Base-by-base conservation (phyloP, 2,797 vertebrate species). In the Malacoctenus gilli region DNA sequence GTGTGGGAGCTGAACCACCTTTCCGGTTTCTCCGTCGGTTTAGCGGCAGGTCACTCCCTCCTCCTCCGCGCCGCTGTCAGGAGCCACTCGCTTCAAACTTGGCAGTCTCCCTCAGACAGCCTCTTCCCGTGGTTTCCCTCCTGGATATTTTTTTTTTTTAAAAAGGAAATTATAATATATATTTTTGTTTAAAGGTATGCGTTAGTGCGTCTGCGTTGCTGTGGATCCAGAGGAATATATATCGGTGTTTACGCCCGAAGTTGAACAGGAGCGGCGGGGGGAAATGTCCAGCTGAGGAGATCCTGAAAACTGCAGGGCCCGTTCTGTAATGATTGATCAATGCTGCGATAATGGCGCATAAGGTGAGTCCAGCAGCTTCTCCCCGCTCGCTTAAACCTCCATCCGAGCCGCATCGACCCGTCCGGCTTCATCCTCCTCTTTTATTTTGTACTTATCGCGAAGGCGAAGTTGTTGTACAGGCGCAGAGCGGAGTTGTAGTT, bases 231-330 rank as follows among this genome's bases (percentile, higher is more conserved):
- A 76, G 75, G 72, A 65, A 43, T 34, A 44, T 28, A 43, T 34
- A 44, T 28, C 23, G 58, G 72, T 63, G 73, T 79, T 79, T 85
- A 28, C 25, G 25, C 72, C 51, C 19, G 12, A 13, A n/a, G 32
- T 38, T 38, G 35, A 37, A 16, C 68, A 47, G 25, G 5, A 28
- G 25, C 25, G 19, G 34, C 5, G 46, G 76, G 43, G 72, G 68
- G 70, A 87, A 79, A 92, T 91, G 91, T 89, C 85, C 81, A 85
- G 80, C 76, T 93, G 89, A 92, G 83, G 66, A 70, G 38, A 77
- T 58, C 73, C 68, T 49, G 47, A 75, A 83, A 82, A 83, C 67
- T 40, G 23, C 77, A 43, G 81, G 82, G 66, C 75, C 80, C 73
- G 68, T 67, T 77, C 77, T 85, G 83, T 87, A 85, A 91, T 91